Evolutionary conservation across 1,140 invertebrate species (phyloP), one percentile per base, ranked within the genome.

Genomic region (Bradysia coprophila): DNA sequence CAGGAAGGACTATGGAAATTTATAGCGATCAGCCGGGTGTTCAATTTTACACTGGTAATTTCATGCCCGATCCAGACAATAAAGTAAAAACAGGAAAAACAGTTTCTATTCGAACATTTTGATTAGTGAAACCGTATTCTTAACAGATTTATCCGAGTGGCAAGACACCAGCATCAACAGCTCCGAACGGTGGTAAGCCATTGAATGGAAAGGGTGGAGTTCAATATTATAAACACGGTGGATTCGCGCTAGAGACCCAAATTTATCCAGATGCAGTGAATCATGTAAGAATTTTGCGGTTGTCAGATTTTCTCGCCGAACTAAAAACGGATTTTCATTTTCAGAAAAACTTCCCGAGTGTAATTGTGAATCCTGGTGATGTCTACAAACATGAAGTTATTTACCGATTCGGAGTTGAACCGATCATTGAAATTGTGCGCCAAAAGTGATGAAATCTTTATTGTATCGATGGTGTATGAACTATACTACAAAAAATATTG

Each of bases 211-310:
- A 92, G 64, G 58, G 63, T 1, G 75, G 74, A 10, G 63, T 62
- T 0, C 52, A 57, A 0, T 94, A 93, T 54, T 68, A 69, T 11
- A 75, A 76, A 47, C 86, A 92, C 48, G 79, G 76, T 1, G 84
- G 77, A 1, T 79, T 95, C 46, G 92, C 85, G 54, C 63, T 95
- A 24, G 89, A 95, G 61, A 88, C 91, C 0, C 90, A 95, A 61
- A 85, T 83, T 51, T 95, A 79, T 67, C 91, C 91, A 1, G 81
- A 96, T 64, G 82, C 89, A 10, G 63, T 92, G 2, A 88, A 95
- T 66, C 72, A 90, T 58, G 71, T 80, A 57, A 64, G 62, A 59
- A 21, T 38, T 16, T 18, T 23, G 13, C 18, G 16, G 15, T 18
- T 31, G 3, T 23, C 33, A 28, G 38, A 36, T 6, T 34, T 15